Conservation (phyloP, 2,888 invertebrate species). For the Ectemnius continuus region DNA sequence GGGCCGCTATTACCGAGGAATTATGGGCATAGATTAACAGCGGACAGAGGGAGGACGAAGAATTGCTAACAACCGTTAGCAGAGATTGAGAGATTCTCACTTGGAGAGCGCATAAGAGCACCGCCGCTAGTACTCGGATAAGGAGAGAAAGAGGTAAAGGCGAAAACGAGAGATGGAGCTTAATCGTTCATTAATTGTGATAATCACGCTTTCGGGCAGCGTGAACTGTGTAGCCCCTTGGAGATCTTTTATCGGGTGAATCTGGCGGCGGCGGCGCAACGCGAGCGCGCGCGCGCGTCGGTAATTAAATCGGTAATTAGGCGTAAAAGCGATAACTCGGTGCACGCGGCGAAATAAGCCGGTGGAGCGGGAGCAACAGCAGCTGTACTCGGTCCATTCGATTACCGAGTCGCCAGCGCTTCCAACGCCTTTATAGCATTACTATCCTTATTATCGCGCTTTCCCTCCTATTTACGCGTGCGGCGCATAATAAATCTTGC, state of each 20-base stretch:
- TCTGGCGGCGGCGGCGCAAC: slow-evolving; percentile 20
- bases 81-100: slow-evolving; percentile 57
- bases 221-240: slow-evolving; percentile 9
- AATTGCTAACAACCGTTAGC: slow-evolving; percentile 52
- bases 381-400: slow-evolving; percentile 27
- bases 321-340: slow-evolving; percentile 58
- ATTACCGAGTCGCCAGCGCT: slow-evolving; percentile 33
- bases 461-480: slow-evolving; percentile 37
- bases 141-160: slow-evolving; percentile 10
- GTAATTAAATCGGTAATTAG: slow-evolving; percentile 59
- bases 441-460: slow-evolving; percentile 11
- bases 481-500: slow-evolving; percentile 47
- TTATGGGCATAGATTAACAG: slow-evolving; percentile 58
- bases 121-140: slow-evolving; percentile 2
- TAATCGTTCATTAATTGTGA: slow-evolving; percentile 55
- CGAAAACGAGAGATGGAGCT: slow-evolving; percentile 39
- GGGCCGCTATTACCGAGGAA: slow-evolving; percentile 41
- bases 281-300: slow-evolving; percentile 17
- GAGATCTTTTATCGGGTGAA: slow-evolving; percentile 1
- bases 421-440: background rate
- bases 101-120: slow-evolving; percentile 33
- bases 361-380: background rate
- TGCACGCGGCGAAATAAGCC: slow-evolving; percentile 12
- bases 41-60: slow-evolving; percentile 46
- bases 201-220: slow-evolving; percentile 41